Evolutionary conservation across 2,797 vertebrate species (phyloP), one percentile per base, ranked within the genome.

Genomic region (Myotis daubentonii): DNA sequence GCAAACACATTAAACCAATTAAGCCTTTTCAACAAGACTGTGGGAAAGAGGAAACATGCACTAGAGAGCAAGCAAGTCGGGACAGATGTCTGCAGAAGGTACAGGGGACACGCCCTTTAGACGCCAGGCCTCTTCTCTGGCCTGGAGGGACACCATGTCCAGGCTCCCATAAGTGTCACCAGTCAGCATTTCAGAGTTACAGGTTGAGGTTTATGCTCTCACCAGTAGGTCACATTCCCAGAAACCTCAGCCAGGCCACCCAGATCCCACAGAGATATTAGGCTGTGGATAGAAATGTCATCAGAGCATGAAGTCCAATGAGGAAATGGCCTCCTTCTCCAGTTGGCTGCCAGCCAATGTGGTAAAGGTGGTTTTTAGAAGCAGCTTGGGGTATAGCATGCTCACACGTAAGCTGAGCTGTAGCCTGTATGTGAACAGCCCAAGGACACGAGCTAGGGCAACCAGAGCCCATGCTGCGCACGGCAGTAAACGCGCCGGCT

Each of bases 131-230:
- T 33, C 70, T 57, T 17, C 36, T 47, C 44, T 16, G 33, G 65
- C 55, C 55, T 22, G 5, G 6, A 0, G 28, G 62, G 65, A 57
- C 36, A 1, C 0, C 0, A 6, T 11, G 51, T n/a, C 70, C 9
- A 8, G 30, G 23, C 6, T 72, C 12, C 38, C 0, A 0, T 3
- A 44, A 60, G 51, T n/a, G 49, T 47, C 91, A 60, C 3, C 8
- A 19, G 38, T 12, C 17, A 10, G 71, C 49, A 60, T n/a, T 62
- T 76, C 36, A 3, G 33, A 49, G 68, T 3, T 65, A 41, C 0
- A 3, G 71, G 70, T 53, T 20, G 57, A 81, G 71, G 72, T 53
- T 60, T 36, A 28, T 0, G 0, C 74, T 49, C n/a, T 12, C 66
- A 3, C n/a, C 22, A 36, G 60, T 3, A 8, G 1, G 68, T 68